Conservation (phyloP, 2,797 vertebrate genomes). For the Eurystomus glaucurus region DNA sequence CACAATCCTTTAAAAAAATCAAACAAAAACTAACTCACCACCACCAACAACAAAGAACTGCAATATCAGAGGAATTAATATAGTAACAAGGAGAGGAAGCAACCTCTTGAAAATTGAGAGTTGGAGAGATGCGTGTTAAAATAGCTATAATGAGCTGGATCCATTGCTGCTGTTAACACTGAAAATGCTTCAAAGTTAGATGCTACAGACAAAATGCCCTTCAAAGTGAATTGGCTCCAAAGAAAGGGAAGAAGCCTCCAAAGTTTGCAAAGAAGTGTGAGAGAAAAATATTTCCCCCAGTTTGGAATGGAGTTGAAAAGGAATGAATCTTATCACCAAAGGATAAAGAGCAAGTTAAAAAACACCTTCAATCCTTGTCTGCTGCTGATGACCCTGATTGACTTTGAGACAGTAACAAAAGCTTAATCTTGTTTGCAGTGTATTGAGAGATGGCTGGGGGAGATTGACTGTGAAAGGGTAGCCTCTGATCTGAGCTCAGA, state of each 20-base stretch:
- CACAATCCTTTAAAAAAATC: not conserved
- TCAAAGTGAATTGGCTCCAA: not conserved
- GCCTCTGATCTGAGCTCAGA: slow-evolving; percentile 34
- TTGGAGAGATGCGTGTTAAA: not conserved
- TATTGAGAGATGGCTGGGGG: slow-evolving; percentile 68
- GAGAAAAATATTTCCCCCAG: not conserved
- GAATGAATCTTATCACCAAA: slow-evolving; percentile 27
- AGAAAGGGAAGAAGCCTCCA: not conserved
- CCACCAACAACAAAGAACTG: rapidly evolving
- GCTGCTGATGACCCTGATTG: slow-evolving; percentile 61
- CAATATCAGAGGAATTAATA: not conserved
- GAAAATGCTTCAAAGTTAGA: not conserved
- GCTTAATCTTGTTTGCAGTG: slow-evolving; percentile 67
- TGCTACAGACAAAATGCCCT: not conserved
- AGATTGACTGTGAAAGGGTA: slow-evolving; percentile 65
- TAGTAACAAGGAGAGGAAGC: not conserved
- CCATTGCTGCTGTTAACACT: not conserved
- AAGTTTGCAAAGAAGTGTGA: not conserved
- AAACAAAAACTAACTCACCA: not conserved
- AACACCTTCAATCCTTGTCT: slow-evolving; percentile 32
- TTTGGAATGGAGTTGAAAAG: slow-evolving; percentile 36
- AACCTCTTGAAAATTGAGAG: not conserved
- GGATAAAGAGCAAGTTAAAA: slow-evolving; percentile 37
- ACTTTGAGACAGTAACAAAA: slow-evolving; percentile 74
- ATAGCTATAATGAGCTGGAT: not conserved